A percentile compares a stretch with the other conserved stretches of the same genome.
Evolutionary conservation across 35 echinoderm and acorn worm species (phyloP).

Genomic region (Chiridota heheva): DNA sequence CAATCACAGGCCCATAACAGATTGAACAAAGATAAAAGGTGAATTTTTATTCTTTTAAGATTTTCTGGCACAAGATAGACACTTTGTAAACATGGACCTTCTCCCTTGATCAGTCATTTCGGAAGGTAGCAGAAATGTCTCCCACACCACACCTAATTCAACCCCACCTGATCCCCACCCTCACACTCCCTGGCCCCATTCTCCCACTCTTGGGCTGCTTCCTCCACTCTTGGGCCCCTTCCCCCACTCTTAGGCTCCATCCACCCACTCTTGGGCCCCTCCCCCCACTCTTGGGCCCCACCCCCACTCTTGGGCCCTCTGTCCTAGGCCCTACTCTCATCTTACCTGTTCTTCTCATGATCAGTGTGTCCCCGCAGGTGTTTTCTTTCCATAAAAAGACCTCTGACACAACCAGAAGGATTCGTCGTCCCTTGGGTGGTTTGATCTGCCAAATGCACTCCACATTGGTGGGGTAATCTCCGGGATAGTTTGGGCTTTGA

Average conservation of each 20-base stretch:
- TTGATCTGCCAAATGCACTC: conserved; percentile 80
- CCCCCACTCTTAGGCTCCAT: too few relatives aligned
- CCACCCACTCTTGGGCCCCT: too few relatives aligned
- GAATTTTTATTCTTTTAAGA: too few relatives aligned
- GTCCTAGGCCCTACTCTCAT: too few relatives aligned
- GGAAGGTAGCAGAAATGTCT: neutral
- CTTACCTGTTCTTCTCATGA: conserved; percentile 74
- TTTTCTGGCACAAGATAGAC: too few relatives aligned
- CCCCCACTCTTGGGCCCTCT: too few relatives aligned
- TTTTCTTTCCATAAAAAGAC: conserved; percentile 68
- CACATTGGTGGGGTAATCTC: conserved; percentile 82
- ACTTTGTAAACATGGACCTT: neutral
- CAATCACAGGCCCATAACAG: too few relatives aligned
- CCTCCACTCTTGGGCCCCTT: too few relatives aligned
- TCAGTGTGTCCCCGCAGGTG: conserved; percentile 54
- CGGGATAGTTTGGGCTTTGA: conserved; percentile 94
- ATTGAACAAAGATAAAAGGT: too few relatives aligned
- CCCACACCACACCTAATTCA: neutral
- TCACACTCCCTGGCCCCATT: too few relatives aligned
- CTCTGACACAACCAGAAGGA: conserved; percentile 84
- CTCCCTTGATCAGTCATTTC: neutral
- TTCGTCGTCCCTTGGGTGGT: conserved; percentile 64
- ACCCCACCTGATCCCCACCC: neutral
- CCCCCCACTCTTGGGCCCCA: too few relatives aligned
- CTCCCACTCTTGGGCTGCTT: too few relatives aligned